A percentile compares a stretch with the other conserved stretches of the same genome.
These are phyloP conservation scores for Macheiramphus alcinus DNA, from an alignment of 2,113 vertebrate species.

Conservation along the genomic window DNA sequence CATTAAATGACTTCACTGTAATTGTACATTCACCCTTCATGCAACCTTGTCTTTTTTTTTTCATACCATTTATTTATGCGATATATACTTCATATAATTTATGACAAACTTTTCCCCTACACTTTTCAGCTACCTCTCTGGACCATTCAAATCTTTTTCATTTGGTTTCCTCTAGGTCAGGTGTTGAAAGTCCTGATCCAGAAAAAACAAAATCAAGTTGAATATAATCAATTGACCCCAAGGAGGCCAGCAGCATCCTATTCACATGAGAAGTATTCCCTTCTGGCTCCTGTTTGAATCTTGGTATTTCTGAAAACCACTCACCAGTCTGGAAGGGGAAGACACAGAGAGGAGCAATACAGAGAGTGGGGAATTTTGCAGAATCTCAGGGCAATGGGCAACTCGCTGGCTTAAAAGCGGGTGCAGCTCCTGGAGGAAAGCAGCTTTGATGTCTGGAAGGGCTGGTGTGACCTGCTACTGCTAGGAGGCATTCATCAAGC, in stretches of 20 bases:
- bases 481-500: neutral
- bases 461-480: neutral
- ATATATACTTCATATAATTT: neutral
- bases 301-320: neutral
- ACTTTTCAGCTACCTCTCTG: neutral
- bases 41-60: neutral
- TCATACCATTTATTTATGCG: neutral
- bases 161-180: neutral
- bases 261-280: neutral
- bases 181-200: neutral
- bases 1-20: neutral
- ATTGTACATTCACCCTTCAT: neutral
- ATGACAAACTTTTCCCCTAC: neutral
- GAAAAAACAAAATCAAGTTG: neutral
- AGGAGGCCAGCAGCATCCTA: neutral
- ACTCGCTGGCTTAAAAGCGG: accelerated
- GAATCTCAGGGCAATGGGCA: neutral
- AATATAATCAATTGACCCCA: neutral
- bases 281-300: neutral
- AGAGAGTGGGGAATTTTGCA: neutral
- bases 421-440: neutral
- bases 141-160: neutral
- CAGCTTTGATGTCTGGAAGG: neutral
- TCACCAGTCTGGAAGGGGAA: neutral
- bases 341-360: neutral